A percentile compares a stretch with the other conserved stretches of the same genome.
Conservation (phyloP, 2,113 vertebrate species). For the Paracanthobrama guichenoti region DNA sequence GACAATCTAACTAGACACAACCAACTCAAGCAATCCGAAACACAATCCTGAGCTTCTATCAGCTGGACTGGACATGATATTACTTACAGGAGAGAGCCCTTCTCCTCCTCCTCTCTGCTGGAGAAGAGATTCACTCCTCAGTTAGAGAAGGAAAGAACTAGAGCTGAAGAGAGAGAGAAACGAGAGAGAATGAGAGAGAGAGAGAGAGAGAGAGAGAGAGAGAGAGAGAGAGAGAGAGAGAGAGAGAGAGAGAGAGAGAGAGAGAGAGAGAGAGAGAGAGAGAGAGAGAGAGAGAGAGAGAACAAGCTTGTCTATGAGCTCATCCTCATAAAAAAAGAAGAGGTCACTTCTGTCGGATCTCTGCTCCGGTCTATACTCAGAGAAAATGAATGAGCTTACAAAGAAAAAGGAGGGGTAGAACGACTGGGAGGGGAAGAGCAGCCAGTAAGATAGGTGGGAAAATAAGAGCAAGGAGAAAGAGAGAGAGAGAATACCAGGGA, state of each 20-base stretch:
- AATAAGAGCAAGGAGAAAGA: neutral
- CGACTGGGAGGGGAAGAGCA: slow-evolving; percentile 15
- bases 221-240: neutral
- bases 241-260: slow-evolving; percentile 9
- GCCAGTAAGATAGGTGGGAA: slow-evolving; percentile 29
- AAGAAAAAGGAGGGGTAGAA: slow-evolving; percentile 40
- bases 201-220: neutral
- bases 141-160: slow-evolving; percentile 18
- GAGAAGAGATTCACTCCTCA: slow-evolving; percentile 34
- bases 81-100: slow-evolving; percentile 64
- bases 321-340: slow-evolving; percentile 23
- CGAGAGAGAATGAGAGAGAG: neutral
- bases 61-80: neutral
- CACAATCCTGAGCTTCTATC: neutral
- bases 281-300: slow-evolving; percentile 32
- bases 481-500: neutral
- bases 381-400: slow-evolving; percentile 23
- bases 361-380: neutral
- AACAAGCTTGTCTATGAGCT: neutral
- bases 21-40: neutral
- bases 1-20: neutral
- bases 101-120: slow-evolving; percentile 37
- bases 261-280: slow-evolving; percentile 20
- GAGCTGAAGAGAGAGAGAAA: slow-evolving; percentile 15
- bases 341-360: slow-evolving; percentile 26